phyloP scores from a whole-genome alignment of 2,113 vertebrate species.

The Murina feae region DNA sequence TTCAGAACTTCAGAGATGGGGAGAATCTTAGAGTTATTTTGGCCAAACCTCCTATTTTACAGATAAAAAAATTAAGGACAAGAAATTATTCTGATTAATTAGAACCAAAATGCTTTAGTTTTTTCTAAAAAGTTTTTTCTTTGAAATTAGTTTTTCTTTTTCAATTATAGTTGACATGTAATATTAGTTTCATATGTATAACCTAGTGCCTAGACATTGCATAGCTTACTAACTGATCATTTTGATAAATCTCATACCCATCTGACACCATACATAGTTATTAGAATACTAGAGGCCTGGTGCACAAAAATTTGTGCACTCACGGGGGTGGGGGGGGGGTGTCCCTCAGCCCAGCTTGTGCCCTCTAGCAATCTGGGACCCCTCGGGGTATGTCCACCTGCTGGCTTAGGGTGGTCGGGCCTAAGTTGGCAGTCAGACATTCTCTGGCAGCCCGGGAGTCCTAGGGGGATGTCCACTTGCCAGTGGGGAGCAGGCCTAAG shows the following conservation, averaged over 20 bases:
- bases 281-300: no score
- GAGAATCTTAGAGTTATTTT: not conserved
- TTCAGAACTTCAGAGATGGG: not conserved
- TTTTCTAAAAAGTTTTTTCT: not conserved
- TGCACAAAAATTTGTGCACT: no score
- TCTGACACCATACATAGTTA: not conserved
- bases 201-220: not conserved
- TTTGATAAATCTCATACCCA: not conserved
- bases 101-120: not conserved
- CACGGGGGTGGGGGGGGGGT: no score
- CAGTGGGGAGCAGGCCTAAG: no score
- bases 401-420: no score
- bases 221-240: not conserved
- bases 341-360: no score
- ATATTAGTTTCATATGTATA: not conserved
- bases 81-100: not conserved
- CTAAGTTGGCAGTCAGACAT: no score
- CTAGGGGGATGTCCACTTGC: no score
- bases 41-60: not conserved
- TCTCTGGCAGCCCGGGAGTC: no score
- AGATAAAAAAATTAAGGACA: not conserved
- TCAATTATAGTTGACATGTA: not conserved
- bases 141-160: not conserved
- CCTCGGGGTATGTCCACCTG: no score
- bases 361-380: no score